phyloP scores from a whole-genome alignment of 2,888 invertebrate genomes.

The Sisyra nigra region DNA sequence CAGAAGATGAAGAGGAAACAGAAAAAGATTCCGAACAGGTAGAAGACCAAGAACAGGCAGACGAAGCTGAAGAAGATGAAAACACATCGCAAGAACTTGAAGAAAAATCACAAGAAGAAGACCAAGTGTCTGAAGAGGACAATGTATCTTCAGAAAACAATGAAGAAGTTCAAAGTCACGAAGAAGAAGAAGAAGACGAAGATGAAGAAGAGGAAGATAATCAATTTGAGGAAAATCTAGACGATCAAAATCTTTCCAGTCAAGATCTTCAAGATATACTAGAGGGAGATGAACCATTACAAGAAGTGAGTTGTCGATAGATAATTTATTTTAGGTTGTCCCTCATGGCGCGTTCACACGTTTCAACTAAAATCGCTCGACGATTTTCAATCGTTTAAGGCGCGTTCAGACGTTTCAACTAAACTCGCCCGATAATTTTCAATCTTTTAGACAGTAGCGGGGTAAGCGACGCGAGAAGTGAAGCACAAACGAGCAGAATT shows the following conservation, averaged over 20 bases:
- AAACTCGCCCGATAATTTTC: too few relatives aligned
- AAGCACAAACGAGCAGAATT: too few relatives aligned
- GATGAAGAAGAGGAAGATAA: conserved; percentile 9
- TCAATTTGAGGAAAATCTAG: conserved; percentile 13
- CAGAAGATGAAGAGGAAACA: conserved; percentile 16
- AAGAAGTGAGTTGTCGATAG: conserved; percentile 4
- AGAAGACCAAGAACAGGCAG: conserved; percentile 22
- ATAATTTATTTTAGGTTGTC: too few relatives aligned
- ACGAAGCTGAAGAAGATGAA: conserved; percentile 13
- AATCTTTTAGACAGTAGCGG: too few relatives aligned
- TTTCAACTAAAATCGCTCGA: too few relatives aligned
- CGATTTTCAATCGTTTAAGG: too few relatives aligned
- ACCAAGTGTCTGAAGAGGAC: conserved; percentile 9
- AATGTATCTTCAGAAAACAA: conserved; percentile 11
- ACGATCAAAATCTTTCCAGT: conserved; percentile 18
- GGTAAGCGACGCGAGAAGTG: too few relatives aligned
- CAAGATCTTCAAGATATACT: conserved; percentile 5
- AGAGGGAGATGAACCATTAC: conserved; percentile 6
- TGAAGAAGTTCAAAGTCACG: conserved; percentile 13
- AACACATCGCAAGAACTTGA: conserved; percentile 9
- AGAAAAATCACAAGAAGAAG: conserved; percentile 1
- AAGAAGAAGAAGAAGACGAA: conserved; percentile 15
- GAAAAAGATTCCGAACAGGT: conserved; percentile 12
- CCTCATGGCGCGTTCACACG: too few relatives aligned
- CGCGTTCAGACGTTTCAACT: too few relatives aligned